Conservation (phyloP, 1,140 invertebrate species). For the Theocolax elegans region DNA sequence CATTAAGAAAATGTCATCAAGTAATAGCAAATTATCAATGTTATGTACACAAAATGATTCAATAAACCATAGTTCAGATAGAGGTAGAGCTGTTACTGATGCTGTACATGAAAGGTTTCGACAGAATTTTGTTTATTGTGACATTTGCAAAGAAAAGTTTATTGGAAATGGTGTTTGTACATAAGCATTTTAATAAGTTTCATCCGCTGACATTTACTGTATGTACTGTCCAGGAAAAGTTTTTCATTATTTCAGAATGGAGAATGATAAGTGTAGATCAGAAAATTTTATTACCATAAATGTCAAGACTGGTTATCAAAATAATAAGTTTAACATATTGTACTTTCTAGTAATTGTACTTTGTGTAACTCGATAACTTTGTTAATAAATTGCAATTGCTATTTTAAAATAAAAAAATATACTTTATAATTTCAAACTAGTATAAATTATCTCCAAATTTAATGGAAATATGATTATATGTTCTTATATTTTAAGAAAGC, state of each 20-base stretch:
- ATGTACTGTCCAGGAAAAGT: conserved; percentile 60
- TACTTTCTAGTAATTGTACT: too few relatives aligned
- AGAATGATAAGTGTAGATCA: conserved; percentile 28
- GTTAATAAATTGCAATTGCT: too few relatives aligned
- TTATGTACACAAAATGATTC: background rate
- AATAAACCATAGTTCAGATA: conserved; percentile 1
- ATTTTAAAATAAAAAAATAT: too few relatives aligned
- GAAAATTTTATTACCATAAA: conserved; percentile 53
- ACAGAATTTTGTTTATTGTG: conserved; percentile 50
- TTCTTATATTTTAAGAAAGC: too few relatives aligned
- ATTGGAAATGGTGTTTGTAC: conserved; percentile 45
- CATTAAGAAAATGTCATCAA: too few relatives aligned
- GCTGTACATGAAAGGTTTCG: conserved; percentile 59
- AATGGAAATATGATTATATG: too few relatives aligned
- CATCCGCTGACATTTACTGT: conserved; percentile 52
- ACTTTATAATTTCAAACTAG: too few relatives aligned
- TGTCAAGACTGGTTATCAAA: conserved; percentile 48
- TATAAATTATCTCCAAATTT: too few relatives aligned
- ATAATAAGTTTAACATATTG: too few relatives aligned
- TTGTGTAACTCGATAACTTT: too few relatives aligned
- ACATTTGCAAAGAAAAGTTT: conserved; percentile 52
- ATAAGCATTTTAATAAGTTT: conserved; percentile 55
- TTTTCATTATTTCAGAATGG: conserved; percentile 52
- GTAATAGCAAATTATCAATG: too few relatives aligned
- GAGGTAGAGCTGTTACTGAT: conserved; percentile 55